Evolutionary conservation across 2,888 invertebrate species (phyloP), one percentile per base, ranked within the genome.

Genomic region (Lumbricus terrestris): DNA sequence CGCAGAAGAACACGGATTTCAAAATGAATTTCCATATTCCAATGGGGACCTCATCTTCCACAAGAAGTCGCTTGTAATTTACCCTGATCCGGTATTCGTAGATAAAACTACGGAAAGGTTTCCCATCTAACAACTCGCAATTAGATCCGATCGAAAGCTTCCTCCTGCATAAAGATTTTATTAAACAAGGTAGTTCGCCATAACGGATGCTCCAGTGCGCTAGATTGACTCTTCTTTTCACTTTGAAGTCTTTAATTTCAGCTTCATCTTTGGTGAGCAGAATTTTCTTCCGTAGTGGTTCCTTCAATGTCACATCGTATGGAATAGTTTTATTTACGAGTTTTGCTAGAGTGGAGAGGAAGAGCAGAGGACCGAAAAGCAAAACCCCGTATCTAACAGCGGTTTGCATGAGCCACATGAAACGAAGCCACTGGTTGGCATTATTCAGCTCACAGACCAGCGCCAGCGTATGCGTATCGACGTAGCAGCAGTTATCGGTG

Each of bases 341-440:
- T n/a, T 89, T 35, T 23, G 93, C 93, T 88, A 94, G 93, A 0
- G 93, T 92, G 11, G 93, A 93, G 35, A 93, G 93, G 92, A 94
- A 94, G 92, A 94, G 92, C 35, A 94, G 90, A 0, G 94, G 94
- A 35, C 93, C 93, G 90, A 94, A 94, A 90, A 94, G 93, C 90
- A 94, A 93, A 82, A 94, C 91, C 88, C 93, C 37, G n/a, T 93
- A 92, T 91, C 94, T 93, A 18, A 94, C 93, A 3, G 93, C 89
- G 2, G 92, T 92, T 13, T 94, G 93, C 82, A 94, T 92, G 29
- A 93, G 90, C 91, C 94, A 93, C 42, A 94, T 92, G 33, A 94
- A 92, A 13, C 92, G 92, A 35, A 94, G 93, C 94, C 94, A 94
- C 38, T 92, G 91, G 88, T 94, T 94, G 33, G 93, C 93, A 15